Base-by-base conservation (phyloP, 2,113 vertebrate genomes). In the Sminthopsis crassicaudata region DNA sequence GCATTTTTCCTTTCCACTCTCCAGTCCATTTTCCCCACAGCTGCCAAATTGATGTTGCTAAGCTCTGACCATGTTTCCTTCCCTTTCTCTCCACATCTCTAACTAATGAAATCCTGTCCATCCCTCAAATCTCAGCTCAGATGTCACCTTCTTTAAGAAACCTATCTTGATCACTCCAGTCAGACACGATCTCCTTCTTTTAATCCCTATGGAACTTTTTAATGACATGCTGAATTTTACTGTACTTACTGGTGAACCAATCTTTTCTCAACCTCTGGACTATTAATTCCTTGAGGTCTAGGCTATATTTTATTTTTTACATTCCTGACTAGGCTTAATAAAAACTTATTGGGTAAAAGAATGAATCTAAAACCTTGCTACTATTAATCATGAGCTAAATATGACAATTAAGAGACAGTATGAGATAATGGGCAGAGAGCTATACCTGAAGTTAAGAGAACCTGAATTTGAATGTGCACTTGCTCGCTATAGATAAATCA, bases 41-140 rank as follows among this genome's bases (percentile, higher is more conserved):
- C 30, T 36, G 36, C 60, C 60, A 76, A 76, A 76, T 36, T 67
- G 60, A 76, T 76, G 60, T 76, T n/a, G 26, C 36, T 76, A 76
- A n/a, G 4, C 4, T 9, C 57, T 60, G 57, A 60, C 27, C 2
- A 10, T 57, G 11, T 76, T 76, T n/a, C 60, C 30, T 2, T 19
- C 36, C 14, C 30, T 30, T 60, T 8, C 60, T 36, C 2, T 27
- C 30, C 3, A 12, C 36, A 67, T 36, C 36, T 97, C 96, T 76
- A 67, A 19, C 76, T 42, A 46, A 2, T 50, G n/a, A 90, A 92
- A 95, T 51, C 22, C 55, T 94, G 42, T 2, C 48, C 55, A 50
- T 92, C 84, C 92, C 93, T 88, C 0, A 46, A 92, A 90, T 91
- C 51, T 95, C 89, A 91, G 93, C 93, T 90, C 91, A 96, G 36